Evolutionary conservation across 2,113 vertebrate species (phyloP).

Genomic region (Sclerurus mexicanus): DNA sequence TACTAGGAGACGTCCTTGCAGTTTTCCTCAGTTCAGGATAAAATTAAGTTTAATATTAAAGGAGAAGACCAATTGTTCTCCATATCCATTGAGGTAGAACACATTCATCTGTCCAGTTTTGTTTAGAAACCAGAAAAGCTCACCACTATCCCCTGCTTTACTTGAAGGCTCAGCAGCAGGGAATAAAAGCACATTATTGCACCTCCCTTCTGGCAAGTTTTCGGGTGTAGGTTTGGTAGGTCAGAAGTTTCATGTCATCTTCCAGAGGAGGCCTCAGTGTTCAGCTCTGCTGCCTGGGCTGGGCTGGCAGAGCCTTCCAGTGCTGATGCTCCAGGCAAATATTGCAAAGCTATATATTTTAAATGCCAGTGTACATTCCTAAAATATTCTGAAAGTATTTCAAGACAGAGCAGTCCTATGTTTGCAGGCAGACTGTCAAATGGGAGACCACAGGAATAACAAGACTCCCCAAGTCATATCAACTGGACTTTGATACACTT

Average conservation of each 20-base stretch:
- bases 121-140: neutral
- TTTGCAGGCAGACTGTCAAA: neutral
- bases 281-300: neutral
- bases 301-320: neutral
- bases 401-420: neutral
- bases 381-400: neutral
- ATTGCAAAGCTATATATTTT: neutral
- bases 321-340: neutral
- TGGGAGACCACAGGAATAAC: neutral
- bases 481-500: too few relatives aligned
- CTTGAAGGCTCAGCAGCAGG: neutral
- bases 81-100: neutral
- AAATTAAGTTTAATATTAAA: neutral
- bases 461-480: neutral
- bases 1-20: neutral
- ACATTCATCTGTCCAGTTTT: neutral
- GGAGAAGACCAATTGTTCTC: neutral
- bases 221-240: neutral
- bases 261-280: neutral
- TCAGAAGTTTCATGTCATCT: neutral
- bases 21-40: neutral
- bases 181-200: rapidly evolving
- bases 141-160: neutral
- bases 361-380: neutral
- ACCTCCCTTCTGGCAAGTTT: neutral